Conservation (phyloP, 2,888 invertebrate species). For the Epirrhoe tristata region DNA sequence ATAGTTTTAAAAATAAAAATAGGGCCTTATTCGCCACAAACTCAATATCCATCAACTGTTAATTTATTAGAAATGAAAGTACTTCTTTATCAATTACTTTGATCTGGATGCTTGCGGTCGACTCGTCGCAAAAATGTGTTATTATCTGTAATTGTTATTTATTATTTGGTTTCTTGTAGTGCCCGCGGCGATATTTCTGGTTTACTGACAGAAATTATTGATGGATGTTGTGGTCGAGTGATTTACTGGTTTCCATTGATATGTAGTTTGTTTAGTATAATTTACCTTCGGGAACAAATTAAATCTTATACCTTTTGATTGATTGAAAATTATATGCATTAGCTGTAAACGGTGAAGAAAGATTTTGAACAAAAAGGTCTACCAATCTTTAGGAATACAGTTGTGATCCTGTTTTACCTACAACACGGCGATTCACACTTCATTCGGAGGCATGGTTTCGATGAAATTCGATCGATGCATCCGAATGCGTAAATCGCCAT, state of each 20-base stretch:
- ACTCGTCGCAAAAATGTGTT: slow-evolving; percentile 44
- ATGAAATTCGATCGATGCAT: too few species aligned
- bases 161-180: slow-evolving; percentile 34
- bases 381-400: too few species aligned
- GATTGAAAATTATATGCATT: too few species aligned
- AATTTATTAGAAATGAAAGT: slow-evolving; percentile 40
- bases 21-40: slow-evolving; percentile 14
- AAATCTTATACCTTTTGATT: neutral
- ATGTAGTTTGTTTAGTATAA: neutral
- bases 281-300: neutral
- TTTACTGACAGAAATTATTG: slow-evolving; percentile 26
- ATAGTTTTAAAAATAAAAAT: neutral
- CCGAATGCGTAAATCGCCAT: neutral
- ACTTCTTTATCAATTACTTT: slow-evolving; percentile 41
- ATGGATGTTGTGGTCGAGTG: slow-evolving; percentile 24
- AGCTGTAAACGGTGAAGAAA: too few species aligned
- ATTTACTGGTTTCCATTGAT: slow-evolving; percentile 24
- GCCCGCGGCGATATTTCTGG: slow-evolving; percentile 30
- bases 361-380: too few species aligned
- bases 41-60: slow-evolving; percentile 32
- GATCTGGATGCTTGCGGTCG: slow-evolving; percentile 39
- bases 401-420: too few species aligned
- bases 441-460: too few species aligned
- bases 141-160: slow-evolving; percentile 44
- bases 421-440: too few species aligned